Conservation (phyloP, 2,888 invertebrate genomes). For the Ethmia dodecea region DNA sequence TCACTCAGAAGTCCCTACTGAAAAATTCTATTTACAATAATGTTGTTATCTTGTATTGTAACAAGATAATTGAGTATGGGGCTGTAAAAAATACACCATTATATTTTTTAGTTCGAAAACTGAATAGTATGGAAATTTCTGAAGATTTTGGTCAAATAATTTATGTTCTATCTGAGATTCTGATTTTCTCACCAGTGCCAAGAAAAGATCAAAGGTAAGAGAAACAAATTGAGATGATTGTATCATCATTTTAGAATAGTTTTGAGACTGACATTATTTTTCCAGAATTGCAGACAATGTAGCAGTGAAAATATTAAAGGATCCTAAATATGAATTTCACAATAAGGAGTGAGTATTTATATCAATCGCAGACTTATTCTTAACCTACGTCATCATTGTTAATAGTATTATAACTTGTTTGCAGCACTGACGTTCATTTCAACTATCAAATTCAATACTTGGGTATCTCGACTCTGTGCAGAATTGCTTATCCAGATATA, state of each 20-base stretch:
- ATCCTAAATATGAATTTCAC: conserved; percentile 30
- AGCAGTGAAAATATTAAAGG: conserved; percentile 36
- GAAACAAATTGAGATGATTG: no score
- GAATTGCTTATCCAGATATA: conserved; percentile 34
- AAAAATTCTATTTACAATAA: conserved; percentile 42
- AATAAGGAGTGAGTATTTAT: conserved; percentile 3
- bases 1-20: conserved; percentile 44
- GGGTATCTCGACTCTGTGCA: conserved; percentile 36
- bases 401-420: conserved; percentile 18
- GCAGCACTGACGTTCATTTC: conserved; percentile 43
- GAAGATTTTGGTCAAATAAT: conserved; percentile 39
- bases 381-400: not conserved
- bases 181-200: conserved; percentile 66
- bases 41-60: conserved; percentile 41
- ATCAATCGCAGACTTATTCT: not conserved
- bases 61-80: conserved; percentile 55
- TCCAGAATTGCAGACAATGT: conserved; percentile 54
- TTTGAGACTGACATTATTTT: conserved; percentile 17
- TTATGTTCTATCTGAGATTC: conserved; percentile 57
- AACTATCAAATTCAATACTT: conserved; percentile 49
- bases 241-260: no score
- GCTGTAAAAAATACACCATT: conserved; percentile 47
- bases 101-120: conserved; percentile 40
- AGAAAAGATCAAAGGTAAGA: conserved; percentile 75
- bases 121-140: conserved; percentile 29